Evolutionary conservation across 2,797 vertebrate species (phyloP).

Genomic region (Gadopsis marmoratus): DNA sequence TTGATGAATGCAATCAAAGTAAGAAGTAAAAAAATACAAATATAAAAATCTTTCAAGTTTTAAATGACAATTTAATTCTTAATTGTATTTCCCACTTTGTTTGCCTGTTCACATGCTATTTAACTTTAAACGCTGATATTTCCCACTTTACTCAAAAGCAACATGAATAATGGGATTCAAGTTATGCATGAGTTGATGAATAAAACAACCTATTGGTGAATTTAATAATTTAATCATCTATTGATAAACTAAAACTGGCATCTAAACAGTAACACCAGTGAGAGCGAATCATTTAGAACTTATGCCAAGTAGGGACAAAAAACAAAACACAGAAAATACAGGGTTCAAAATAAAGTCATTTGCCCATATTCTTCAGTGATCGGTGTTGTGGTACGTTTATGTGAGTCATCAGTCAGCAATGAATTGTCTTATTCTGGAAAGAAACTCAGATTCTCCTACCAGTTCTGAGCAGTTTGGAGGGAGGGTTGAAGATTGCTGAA

Average conservation of each 20-base stretch:
- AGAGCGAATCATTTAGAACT: not conserved
- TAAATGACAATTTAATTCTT: not conserved
- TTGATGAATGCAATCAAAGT: not conserved
- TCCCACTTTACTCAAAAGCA: not conserved
- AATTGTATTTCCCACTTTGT: not conserved
- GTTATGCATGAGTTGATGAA: too few relatives aligned
- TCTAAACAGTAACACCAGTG: not conserved
- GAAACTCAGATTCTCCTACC: slow-evolving; percentile 68
- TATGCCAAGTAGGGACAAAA: not conserved
- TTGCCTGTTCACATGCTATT: not conserved
- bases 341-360: not conserved
- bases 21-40: not conserved
- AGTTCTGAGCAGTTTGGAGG: slow-evolving; percentile 85
- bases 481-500: slow-evolving; percentile 61
- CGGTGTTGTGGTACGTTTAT: not conserved
- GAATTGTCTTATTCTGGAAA: not conserved
- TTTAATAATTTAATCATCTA: not conserved
- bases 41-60: too few relatives aligned
- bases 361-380: not conserved
- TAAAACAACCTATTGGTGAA: not conserved
- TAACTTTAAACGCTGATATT: not conserved
- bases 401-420: not conserved
- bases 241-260: not conserved
- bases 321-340: not conserved
- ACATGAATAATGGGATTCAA: not conserved